phyloP scores from a whole-genome alignment of 2,888 invertebrate genomes.

The Ellobium chinense region DNA sequence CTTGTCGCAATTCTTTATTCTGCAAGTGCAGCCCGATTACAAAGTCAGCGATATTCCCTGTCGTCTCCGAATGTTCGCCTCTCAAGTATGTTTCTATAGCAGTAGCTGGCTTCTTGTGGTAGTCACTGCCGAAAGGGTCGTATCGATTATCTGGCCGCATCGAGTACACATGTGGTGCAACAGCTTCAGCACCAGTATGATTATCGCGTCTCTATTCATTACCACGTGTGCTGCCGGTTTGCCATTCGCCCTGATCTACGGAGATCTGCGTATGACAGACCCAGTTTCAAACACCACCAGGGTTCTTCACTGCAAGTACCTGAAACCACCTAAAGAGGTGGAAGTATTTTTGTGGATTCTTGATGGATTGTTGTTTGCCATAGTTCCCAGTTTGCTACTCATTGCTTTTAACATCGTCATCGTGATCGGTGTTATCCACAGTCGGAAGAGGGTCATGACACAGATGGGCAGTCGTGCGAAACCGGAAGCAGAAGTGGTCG shows the following conservation, averaged over 20 bases:
- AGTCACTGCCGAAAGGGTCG: background rate
- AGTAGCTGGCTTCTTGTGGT: background rate
- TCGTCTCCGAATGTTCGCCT: background rate
- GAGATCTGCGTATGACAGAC: background rate
- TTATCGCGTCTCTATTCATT: background rate
- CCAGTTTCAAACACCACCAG: background rate
- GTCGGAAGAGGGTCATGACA: background rate
- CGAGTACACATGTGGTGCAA: background rate
- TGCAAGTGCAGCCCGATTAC: no score
- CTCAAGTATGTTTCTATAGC: background rate
- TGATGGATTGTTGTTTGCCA: background rate
- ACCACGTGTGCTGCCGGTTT: background rate
- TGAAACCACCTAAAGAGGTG: background rate
- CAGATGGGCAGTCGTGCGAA: background rate
- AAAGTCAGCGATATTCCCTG: background rate
- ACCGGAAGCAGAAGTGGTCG: background rate
- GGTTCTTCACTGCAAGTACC: background rate
- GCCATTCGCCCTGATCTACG: background rate
- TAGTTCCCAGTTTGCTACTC: background rate
- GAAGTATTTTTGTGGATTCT: background rate
- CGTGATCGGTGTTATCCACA: background rate
- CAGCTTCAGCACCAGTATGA: background rate
- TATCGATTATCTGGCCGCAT: background rate
- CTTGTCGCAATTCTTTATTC: no score
- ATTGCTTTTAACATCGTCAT: background rate